phyloP scores from a whole-genome alignment of 2,888 invertebrate genomes.

The Corbicula japonica region DNA sequence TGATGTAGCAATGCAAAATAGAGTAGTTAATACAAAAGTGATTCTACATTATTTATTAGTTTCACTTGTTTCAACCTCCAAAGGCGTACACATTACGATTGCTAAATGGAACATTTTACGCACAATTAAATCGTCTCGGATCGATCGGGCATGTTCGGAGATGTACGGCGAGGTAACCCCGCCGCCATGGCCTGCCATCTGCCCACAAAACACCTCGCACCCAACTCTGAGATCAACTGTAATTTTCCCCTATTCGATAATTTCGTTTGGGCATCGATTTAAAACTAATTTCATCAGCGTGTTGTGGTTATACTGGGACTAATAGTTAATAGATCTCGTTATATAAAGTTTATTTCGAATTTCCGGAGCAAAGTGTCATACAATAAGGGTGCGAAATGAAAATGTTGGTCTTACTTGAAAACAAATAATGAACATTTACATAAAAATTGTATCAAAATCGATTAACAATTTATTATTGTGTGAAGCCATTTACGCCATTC shows the following conservation, averaged over 20 bases:
- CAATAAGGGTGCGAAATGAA: constrained; percentile 5
- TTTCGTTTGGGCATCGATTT: constrained; percentile 17
- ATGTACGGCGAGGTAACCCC: too few species aligned
- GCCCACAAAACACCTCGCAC: constrained; percentile 38
- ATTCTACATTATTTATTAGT: too few species aligned
- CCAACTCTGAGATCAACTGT: constrained; percentile 11
- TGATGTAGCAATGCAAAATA: too few species aligned
- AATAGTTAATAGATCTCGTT: constrained; percentile 5
- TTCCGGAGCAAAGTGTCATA: constrained; percentile 26
- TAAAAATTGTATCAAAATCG: constrained; percentile 46
- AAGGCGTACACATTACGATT: too few species aligned
- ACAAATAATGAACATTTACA: constrained; percentile 47
- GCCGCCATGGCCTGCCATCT: constrained; percentile 32
- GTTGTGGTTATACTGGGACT: constrained; percentile 14
- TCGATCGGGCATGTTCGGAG: constrained; percentile 18
- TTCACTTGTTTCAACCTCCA: too few species aligned
- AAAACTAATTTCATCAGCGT: constrained; percentile 10
- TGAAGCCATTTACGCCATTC: constrained; percentile 48
- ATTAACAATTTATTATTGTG: constrained; percentile 39
- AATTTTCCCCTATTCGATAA: constrained; percentile 26
- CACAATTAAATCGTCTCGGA: constrained; percentile 19
- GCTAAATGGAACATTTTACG: constrained; percentile 20
- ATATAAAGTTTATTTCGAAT: constrained; percentile 32
- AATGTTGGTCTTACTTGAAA: constrained; percentile 18
- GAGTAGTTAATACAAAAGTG: too few species aligned